Evolutionary conservation across 2,888 invertebrate species (phyloP).

Genomic region (Phorcus lineatus): DNA sequence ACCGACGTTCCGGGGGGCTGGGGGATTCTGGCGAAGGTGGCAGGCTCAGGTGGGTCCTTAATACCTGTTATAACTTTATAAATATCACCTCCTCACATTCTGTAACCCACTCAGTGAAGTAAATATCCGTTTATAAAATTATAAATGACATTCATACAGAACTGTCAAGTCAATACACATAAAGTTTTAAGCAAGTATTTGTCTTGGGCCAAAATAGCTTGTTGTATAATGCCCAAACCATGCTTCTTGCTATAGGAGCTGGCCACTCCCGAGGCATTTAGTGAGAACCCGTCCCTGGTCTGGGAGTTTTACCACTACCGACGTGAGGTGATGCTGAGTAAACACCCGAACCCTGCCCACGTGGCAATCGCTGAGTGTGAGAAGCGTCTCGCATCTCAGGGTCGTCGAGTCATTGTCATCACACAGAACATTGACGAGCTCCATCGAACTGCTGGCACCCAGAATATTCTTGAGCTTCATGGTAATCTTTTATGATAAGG

Average conservation of each 20-base stretch:
- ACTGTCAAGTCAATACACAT: too few species aligned
- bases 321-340: slow-evolving; percentile 85
- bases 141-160: too few species aligned
- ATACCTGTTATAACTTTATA: too few species aligned
- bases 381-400: slow-evolving; percentile 77
- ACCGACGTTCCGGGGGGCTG: slow-evolving; percentile 89
- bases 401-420: slow-evolving; percentile 78
- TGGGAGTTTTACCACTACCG: slow-evolving; percentile 95
- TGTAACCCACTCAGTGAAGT: too few species aligned
- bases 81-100: too few species aligned
- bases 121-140: too few species aligned
- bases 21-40: slow-evolving; percentile 88
- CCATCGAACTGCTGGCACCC: slow-evolving; percentile 80
- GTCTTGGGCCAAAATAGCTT: too few species aligned
- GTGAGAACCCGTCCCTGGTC: slow-evolving; percentile 84
- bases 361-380: slow-evolving; percentile 83
- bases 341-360: slow-evolving; percentile 80
- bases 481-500: slow-evolving; percentile 72
- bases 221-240: too few species aligned
- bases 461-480: slow-evolving; percentile 81
- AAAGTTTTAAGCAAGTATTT: too few species aligned
- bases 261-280: slow-evolving; percentile 84
- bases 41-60: slow-evolving; percentile 78
- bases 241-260: slow-evolving; percentile 65
- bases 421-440: slow-evolving; percentile 83